phyloP scores from a whole-genome alignment of 2,113 vertebrate genomes.

The Apistogramma diplotaenia region DNA sequence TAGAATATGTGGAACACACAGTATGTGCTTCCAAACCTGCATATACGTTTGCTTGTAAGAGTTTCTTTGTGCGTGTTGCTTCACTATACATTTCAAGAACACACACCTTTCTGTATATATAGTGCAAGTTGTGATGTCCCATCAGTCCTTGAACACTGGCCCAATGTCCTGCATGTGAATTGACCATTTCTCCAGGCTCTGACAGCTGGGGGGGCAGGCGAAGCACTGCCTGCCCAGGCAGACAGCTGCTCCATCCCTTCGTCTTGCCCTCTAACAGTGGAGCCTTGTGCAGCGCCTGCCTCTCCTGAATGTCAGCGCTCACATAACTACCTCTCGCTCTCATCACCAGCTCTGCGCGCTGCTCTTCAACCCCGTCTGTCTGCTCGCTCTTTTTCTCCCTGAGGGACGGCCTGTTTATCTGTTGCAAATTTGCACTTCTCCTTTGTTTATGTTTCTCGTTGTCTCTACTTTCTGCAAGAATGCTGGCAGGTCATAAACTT shows the following conservation, averaged over 20 bases:
- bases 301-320: conserved; percentile 53
- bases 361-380: neutral
- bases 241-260: conserved; percentile 64
- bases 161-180: conserved; percentile 71
- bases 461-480: conserved; percentile 33
- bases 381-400: neutral
- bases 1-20: neutral
- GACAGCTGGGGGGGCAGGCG: conserved; percentile 56
- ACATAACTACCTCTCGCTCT: conserved; percentile 23
- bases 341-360: conserved; percentile 1
- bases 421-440: conserved; percentile 50
- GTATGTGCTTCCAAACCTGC: neutral
- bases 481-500: conserved; percentile 18
- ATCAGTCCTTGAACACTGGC: conserved; percentile 61
- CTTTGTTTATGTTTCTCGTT: conserved; percentile 49
- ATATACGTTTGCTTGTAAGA: neutral
- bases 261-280: conserved; percentile 51
- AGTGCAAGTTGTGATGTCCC: conserved; percentile 7
- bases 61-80: neutral
- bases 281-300: conserved; percentile 53
- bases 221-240: conserved; percentile 8
- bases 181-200: conserved; percentile 55
- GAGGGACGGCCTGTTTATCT: conserved; percentile 42
- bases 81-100: conserved; percentile 3
- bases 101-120: conserved; percentile 40